These are phyloP conservation scores for Pemphigus obesinymphae DNA, from an alignment of 1,140 invertebrate genomes.

Conservation along the genomic window DNA sequence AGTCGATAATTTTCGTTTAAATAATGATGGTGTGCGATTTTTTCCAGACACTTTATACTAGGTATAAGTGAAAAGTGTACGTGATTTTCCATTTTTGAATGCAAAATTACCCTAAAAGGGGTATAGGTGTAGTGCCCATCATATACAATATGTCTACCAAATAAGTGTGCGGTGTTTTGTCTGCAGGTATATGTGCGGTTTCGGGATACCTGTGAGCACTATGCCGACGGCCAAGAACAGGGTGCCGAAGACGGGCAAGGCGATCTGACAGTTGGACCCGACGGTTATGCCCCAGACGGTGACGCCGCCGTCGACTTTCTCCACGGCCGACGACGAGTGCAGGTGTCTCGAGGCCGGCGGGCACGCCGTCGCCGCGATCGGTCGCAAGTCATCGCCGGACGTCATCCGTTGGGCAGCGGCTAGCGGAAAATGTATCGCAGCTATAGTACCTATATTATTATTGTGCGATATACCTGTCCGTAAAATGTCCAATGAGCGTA, in stretches of 20 bases:
- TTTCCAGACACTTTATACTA: too few species aligned
- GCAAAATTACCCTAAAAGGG: too few species aligned
- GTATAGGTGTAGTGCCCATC: too few species aligned
- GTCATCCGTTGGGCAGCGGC: not conserved
- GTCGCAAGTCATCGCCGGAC: not conserved
- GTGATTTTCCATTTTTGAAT: too few species aligned
- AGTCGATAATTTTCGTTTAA: too few species aligned
- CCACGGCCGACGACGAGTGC: constrained; percentile 51
- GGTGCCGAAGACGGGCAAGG: constrained; percentile 68
- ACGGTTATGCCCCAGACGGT: constrained; percentile 69
- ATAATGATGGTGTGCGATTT: too few species aligned
- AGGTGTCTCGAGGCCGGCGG: constrained; percentile 13
- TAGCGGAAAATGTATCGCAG: not conserved
- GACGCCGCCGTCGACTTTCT: constrained; percentile 69
- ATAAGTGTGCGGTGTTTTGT: too few species aligned
- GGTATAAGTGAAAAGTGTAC: too few species aligned
- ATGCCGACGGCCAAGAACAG: constrained; percentile 67
- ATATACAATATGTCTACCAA: too few species aligned
- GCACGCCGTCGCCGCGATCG: not conserved
- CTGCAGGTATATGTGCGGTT: too few species aligned
- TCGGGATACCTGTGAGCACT: constrained; percentile 61
- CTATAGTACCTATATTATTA: too few species aligned
- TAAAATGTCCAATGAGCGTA: not conserved
- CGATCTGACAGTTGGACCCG: constrained; percentile 69
- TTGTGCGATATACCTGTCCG: too few species aligned